phyloP scores from a whole-genome alignment of 2,113 vertebrate genomes.

The Ceyx cyanopectus region DNA sequence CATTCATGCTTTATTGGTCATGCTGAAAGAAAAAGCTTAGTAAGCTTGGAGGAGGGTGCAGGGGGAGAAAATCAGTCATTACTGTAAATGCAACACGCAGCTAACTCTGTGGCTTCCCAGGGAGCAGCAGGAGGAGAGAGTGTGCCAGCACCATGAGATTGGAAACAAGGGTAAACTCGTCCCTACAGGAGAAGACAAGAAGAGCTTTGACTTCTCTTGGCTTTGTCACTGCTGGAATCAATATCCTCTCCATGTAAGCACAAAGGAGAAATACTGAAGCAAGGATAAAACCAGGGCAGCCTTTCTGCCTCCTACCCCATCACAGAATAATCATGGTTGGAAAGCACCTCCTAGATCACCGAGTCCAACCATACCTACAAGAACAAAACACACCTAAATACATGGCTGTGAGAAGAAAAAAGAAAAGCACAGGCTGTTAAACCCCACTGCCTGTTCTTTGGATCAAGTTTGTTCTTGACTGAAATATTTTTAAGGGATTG shows the following conservation, averaged over 20 bases:
- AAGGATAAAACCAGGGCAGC: not conserved
- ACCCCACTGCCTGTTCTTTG: not conserved
- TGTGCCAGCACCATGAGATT: fast-evolving
- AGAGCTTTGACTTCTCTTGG: not conserved
- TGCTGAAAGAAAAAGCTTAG: constrained; percentile 44
- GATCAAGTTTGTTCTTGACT: not conserved
- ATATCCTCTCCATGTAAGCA: not conserved
- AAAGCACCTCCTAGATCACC: no score
- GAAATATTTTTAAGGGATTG: not conserved
- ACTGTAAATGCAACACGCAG: constrained; percentile 50
- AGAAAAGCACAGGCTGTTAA: not conserved
- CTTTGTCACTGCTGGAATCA: constrained; percentile 3
- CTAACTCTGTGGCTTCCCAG: constrained; percentile 30
- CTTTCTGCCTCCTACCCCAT: not conserved
- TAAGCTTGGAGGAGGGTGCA: not conserved
- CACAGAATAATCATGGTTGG: not conserved
- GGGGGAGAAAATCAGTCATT: constrained; percentile 48
- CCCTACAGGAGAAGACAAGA: not conserved
- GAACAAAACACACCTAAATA: no score
- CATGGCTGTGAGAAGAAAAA: no score
- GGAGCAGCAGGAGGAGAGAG: not conserved
- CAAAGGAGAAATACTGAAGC: not conserved
- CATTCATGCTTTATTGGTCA: constrained; percentile 1
- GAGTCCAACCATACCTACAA: no score
- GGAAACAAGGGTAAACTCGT: not conserved